Evolutionary conservation across 2,797 vertebrate genomes (phyloP), one percentile per base, ranked within the genome.

Genomic region (Perodicticus potto): DNA sequence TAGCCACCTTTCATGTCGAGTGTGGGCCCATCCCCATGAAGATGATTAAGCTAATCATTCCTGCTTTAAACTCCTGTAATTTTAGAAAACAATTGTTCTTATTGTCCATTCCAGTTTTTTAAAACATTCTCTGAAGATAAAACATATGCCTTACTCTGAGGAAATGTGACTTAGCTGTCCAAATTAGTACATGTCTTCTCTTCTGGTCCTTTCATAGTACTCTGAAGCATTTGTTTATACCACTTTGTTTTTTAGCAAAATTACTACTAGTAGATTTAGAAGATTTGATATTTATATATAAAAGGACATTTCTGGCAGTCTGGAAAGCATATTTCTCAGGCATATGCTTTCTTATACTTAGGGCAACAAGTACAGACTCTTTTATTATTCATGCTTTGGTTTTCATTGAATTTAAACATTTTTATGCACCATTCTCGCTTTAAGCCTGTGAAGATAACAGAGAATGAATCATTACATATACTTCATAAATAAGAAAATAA

Each of bases 341-440:
- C 49, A 70, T 89, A 69, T 59, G 45, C 14, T 84, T 83, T 85
- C 70, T 55, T 76, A 91, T 70, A 5, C 53, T 83, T 37, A 72
- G 25, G 57, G 59, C 70, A 91, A 61, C 11, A 93, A 91, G 49
- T 69, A 37, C 4, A 94, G 55, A 78, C 1, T 86, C 2, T 86
- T 86, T 94, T 73, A 65, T 82, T 87, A 57, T 78, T 86, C 23
- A 20, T 81, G 37, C 65, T 93, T 91, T 69, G 73, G 73, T 86
- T 95, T 90, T 96, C 32, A 90, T 69, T 57, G 6, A 63, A 93
- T 72, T 88, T 93, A 95, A 61, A 65, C 25, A 74, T 85, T 37
- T 89, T 89, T 83, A 72, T 86, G 16, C 27, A 22, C 37, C 69
- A 45, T 87, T 94, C 20, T 96, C 57, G 92, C 3, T 76, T 86